These are phyloP conservation scores for Acrocephalus scirpaceus DNA, from an alignment of 2,797 vertebrate species.

Conservation along the genomic window DNA sequence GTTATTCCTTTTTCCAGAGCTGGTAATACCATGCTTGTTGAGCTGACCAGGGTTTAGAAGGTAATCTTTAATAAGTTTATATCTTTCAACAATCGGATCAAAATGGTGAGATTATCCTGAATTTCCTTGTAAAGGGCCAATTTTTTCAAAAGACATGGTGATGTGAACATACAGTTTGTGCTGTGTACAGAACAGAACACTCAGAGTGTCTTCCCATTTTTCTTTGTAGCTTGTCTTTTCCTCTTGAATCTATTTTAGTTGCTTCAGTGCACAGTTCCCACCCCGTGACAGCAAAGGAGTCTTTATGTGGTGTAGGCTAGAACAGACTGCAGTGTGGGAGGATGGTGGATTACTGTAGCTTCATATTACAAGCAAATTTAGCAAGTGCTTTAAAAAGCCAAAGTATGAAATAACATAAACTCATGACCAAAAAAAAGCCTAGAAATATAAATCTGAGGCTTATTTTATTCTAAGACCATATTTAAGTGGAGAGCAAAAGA, in stretches of 20 bases:
- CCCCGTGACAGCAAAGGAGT: slow-evolving; percentile 4
- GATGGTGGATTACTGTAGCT: slow-evolving; percentile 27
- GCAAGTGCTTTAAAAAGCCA: slow-evolving; percentile 48
- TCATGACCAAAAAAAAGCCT: not conserved
- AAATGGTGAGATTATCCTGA: not conserved
- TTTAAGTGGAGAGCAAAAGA: not conserved
- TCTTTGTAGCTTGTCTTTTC: not conserved
- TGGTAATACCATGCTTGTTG: not conserved
- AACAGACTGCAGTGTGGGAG: slow-evolving; percentile 63
- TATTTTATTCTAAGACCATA: not conserved
- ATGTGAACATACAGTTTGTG: not conserved
- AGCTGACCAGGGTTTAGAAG: not conserved
- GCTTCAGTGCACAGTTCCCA: not conserved
- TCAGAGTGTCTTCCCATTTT: not conserved
- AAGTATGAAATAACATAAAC: slow-evolving; percentile 29
- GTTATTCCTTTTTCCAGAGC: not conserved
- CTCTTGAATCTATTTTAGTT: slow-evolving; percentile 47
- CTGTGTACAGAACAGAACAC: not conserved
- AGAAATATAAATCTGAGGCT: not conserved
- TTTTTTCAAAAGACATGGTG: not conserved
- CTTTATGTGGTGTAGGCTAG: slow-evolving; percentile 24
- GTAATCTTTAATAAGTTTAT: not conserved
- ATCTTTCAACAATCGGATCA: not conserved
- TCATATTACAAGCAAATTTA: slow-evolving; percentile 41
- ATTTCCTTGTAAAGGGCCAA: not conserved